Conservation (phyloP, 30 jellyfish, hydroid and myxozoan genomes). For the Pelagia noctiluca region DNA sequence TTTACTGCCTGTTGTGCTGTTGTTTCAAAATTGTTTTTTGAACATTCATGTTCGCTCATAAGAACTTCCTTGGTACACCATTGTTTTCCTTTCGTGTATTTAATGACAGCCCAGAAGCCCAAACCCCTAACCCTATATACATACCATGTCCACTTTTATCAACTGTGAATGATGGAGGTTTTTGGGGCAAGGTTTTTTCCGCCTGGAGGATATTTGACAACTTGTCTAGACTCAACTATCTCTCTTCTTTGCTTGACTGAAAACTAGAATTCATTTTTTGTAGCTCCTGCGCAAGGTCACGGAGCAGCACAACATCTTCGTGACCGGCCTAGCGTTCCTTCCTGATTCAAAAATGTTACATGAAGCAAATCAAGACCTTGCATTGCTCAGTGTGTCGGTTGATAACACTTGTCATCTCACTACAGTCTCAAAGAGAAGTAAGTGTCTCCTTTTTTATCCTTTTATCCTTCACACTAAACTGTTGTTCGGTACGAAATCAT, state of each 20-base stretch:
- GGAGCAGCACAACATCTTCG: conserved; percentile 81
- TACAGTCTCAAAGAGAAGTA: conserved; percentile 82
- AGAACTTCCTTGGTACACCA: too few species aligned
- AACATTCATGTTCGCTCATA: too few species aligned
- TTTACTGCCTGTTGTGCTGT: too few species aligned
- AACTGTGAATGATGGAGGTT: too few species aligned
- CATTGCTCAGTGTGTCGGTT: conserved; percentile 90
- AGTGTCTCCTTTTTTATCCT: conserved; percentile 6
- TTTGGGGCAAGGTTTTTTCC: too few species aligned
- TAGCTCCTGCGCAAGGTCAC: conserved; percentile 84
- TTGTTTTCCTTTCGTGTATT: too few species aligned
- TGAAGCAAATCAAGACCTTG: conserved; percentile 88
- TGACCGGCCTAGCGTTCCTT: conserved; percentile 92
- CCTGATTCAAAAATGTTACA: conserved; percentile 72
- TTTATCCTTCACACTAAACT: neutral
- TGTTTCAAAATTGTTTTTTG: too few species aligned
- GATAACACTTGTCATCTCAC: conserved; percentile 90
- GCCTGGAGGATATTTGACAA: neutral
- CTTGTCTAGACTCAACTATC: neutral
- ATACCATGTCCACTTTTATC: too few species aligned
- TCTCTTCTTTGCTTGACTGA: neutral
- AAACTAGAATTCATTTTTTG: neutral
- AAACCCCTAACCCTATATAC: too few species aligned
- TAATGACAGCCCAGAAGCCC: too few species aligned
- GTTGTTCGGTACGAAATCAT: neutral